phyloP scores from a whole-genome alignment of 2,797 vertebrate genomes.

The Myotis vivesi region DNA sequence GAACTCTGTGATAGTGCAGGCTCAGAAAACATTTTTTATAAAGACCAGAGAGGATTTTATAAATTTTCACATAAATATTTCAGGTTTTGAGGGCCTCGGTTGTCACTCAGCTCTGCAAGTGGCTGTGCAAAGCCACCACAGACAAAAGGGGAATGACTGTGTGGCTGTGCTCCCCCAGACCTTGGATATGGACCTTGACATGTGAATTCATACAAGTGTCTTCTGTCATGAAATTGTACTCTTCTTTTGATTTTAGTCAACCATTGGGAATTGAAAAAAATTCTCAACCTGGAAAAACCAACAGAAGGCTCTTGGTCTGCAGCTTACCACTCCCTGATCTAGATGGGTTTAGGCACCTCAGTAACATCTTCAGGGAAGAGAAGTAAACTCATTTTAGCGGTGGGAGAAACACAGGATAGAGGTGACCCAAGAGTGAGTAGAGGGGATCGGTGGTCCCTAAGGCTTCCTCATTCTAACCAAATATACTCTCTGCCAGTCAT shows the following conservation, averaged over 20 bases:
- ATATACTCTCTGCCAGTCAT: background rate
- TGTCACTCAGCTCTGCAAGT: background rate
- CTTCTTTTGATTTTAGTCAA: background rate
- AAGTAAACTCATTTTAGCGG: background rate
- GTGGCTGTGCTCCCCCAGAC: background rate
- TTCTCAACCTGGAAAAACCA: background rate
- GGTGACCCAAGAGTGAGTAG: background rate
- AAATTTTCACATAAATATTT: background rate
- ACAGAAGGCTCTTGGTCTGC: background rate
- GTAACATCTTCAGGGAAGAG: background rate
- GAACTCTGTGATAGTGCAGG: background rate
- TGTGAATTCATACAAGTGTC: background rate
- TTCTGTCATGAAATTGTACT: background rate
- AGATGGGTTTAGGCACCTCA: background rate
- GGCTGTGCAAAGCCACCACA: background rate
- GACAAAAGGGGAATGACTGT: too few species aligned
- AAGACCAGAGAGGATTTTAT: background rate
- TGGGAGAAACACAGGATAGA: background rate
- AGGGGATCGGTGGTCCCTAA: background rate
- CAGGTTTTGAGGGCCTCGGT: background rate
- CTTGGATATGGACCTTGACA: background rate
- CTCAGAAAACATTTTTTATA: background rate
- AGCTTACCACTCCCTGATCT: background rate
- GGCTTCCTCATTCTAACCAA: background rate
- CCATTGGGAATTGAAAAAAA: background rate